Evolutionary conservation across 2,113 vertebrate species (phyloP), one percentile per base, ranked within the genome.

Genomic region (Bos indicus): DNA sequence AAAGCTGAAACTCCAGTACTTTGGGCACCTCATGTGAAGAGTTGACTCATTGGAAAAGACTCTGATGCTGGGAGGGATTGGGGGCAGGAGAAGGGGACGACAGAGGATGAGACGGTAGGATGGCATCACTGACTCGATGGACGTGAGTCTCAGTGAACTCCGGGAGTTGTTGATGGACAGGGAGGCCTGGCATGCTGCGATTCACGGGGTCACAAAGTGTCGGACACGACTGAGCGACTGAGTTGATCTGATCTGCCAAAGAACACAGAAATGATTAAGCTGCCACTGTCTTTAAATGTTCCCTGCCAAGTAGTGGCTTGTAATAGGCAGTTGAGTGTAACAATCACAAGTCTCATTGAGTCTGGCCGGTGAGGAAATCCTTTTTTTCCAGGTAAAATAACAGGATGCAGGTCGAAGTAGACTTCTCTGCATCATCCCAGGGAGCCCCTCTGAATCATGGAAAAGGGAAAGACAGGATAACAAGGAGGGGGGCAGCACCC

Each of bases 371-470:
- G 52, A 96, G 88, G 94, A 96, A 95, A 85, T 88, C 36, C 54
- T 94, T 60, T 26, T 94, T 93, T 91, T 84, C 64, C 13, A 82
- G n/a, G 62, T 71, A 88, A 97, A 95, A 91, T 54, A 52, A 97
- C 86, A 95, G 10, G 48, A 85, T 86, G 10, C 19, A 36, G 46
- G n/a, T 74, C 17, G 40, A 85, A 94, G 40, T 26, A 17, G n/a
- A 59, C 46, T 88, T 97, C 33, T 57, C n/a, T 36, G 16, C 11
- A 7, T 92, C 95, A 91, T 92, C 26, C 64, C 2, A 4, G 30
- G 94, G 62, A 90, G 33, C 43, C 67, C 28, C 85, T 97, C 57
- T 56, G 46, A 90, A 59, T 94, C 78, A 87, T 40, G 88, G 14
- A 30, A 93, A 96, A 81, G 17, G 43, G 52, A 62, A 85, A 46